phyloP scores from a whole-genome alignment of 2,888 invertebrate species.

The Lobophora halterata region DNA sequence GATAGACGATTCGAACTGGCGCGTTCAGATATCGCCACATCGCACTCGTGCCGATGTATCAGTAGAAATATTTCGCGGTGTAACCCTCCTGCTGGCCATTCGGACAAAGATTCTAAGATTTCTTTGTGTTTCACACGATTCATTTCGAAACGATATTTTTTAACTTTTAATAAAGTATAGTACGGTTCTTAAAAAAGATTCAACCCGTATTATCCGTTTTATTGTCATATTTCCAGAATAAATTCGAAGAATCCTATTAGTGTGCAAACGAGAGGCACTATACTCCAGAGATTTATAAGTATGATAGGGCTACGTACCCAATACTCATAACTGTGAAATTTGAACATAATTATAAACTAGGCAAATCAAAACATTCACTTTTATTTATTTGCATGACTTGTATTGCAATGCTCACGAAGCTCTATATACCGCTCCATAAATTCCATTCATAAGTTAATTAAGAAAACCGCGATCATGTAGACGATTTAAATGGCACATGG shows the following conservation, averaged over 20 bases:
- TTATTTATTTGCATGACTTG: conserved; percentile 1
- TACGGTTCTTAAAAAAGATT: no score
- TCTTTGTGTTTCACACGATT: conserved; percentile 68
- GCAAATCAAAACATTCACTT: no score
- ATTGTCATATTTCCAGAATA: no score
- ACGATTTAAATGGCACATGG: conserved; percentile 38
- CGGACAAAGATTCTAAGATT: conserved; percentile 66
- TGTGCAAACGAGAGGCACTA: no score
- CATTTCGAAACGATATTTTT: conserved; percentile 7
- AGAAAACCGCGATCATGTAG: conserved; percentile 24
- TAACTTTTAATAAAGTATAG: not conserved
- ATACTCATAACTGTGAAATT: no score
- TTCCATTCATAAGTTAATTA: conserved; percentile 33
- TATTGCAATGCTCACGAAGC: not conserved
- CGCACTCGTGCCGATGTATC: conserved; percentile 78
- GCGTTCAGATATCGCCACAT: conserved; percentile 75
- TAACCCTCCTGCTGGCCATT: conserved; percentile 48
- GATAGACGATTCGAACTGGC: conserved; percentile 76
- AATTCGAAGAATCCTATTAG: no score
- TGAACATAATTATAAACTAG: no score
- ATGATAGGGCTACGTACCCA: no score
- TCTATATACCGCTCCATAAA: conserved; percentile 20
- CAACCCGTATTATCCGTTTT: no score
- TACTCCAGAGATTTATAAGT: no score
- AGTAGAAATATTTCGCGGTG: conserved; percentile 74